Base-by-base conservation (phyloP, 2,113 vertebrate species). In the Lamprotornis superbus region DNA sequence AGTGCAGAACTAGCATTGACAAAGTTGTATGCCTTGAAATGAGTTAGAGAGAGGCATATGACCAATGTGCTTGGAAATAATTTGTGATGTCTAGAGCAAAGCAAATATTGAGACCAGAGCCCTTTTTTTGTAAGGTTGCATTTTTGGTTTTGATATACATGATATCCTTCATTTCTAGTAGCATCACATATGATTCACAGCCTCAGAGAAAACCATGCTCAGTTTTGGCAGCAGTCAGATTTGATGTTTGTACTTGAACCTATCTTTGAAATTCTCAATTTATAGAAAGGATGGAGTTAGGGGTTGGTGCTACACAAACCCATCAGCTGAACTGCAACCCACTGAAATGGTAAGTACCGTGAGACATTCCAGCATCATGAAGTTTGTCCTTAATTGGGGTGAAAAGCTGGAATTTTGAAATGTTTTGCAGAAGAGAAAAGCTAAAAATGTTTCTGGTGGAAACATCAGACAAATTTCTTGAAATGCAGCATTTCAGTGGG, bases 401-500 rank as follows among this genome's bases (percentile, higher is more conserved):
- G 46, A 90, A 87, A 92, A 81, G 47, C 37, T 86, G n/a, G 68
- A 81, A 94, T 81, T 92, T 63, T 87, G 22, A 90, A 74, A 63
- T 68, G 24, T 67, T 88, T 85, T 63, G 21, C 11, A 25, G 73
- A 81, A 44, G 33, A 78, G 30, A 81, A 90, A 77, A 76, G 46
- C 37, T 69, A 87, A 85, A 90, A 88, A 46, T 73, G 25, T 77
- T 93, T 92, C 82, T 90, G 31, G 57, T 86, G 73, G 47, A 86
- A 94, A 81, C 47, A 81, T 61, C 42, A 86, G 71, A 52, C 5
- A 57, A 30, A 60, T 86, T 90, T 85, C 39, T 83, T 88, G 86
- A 86, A 94, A 78, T 59, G 86, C 24, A 92, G 35, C 23, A 27
- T 87, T 94, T 92, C 67, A 46, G 63, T 69, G 37, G 75, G 14